These are phyloP conservation scores for Zoanthus gigantus DNA, from an alignment of 92 coral and sea anemone species.

Conservation along the genomic window DNA sequence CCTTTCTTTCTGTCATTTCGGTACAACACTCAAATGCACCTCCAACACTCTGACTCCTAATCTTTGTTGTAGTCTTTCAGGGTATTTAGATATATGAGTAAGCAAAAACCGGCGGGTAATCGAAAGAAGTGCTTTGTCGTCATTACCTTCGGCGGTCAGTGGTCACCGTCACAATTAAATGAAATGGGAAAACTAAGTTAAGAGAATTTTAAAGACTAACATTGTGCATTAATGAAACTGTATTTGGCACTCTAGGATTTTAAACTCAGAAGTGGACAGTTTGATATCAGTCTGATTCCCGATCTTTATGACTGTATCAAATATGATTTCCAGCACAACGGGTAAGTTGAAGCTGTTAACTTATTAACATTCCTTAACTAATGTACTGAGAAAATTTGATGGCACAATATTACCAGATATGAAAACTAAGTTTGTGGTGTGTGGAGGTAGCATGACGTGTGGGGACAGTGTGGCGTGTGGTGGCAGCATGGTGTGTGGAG, in stretches of 20 bases:
- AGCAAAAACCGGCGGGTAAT: neutral
- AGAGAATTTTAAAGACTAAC: too few species aligned
- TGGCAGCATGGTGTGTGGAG: too few species aligned
- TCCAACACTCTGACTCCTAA: neutral
- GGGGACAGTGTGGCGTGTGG: too few species aligned
- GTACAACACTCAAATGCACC: neutral
- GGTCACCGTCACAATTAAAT: too few species aligned
- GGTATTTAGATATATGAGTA: neutral
- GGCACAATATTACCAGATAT: neutral
- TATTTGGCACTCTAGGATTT: slow-evolving; percentile 74
- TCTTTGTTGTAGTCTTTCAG: neutral
- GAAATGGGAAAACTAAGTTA: too few species aligned
- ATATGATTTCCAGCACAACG: slow-evolving; percentile 93
- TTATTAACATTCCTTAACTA: neutral
- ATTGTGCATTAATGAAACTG: neutral
- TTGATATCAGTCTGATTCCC: slow-evolving; percentile 95
- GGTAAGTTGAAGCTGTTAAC: slow-evolving; percentile 47
- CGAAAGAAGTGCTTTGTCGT: too few species aligned
- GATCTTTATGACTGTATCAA: slow-evolving; percentile 96
- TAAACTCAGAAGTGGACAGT: slow-evolving; percentile 85
- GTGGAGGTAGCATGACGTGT: too few species aligned
- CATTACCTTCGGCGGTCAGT: too few species aligned
- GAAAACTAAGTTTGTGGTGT: neutral
- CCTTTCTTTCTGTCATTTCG: slow-evolving; percentile 51
- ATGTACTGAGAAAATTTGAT: neutral